These are phyloP conservation scores for Asarcornis scutulata DNA, from an alignment of 2,113 vertebrate genomes.

Conservation along the genomic window DNA sequence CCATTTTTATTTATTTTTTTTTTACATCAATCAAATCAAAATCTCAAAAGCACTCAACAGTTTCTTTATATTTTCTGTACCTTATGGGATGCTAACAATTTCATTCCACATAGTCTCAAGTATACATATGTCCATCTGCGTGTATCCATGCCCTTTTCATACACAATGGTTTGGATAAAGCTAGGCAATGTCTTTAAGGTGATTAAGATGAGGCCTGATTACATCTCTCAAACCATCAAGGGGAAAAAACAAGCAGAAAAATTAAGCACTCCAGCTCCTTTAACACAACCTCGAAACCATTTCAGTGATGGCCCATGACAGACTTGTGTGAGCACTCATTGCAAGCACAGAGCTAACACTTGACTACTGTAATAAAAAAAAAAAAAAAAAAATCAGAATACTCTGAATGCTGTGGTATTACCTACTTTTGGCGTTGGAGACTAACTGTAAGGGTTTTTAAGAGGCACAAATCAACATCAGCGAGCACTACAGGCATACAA, in stretches of 20 bases:
- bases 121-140: background rate
- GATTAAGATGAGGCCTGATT: background rate
- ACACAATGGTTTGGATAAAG: background rate
- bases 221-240: background rate
- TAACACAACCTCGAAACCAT: background rate
- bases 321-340: background rate
- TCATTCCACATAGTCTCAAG: background rate
- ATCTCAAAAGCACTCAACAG: background rate
- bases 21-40: background rate
- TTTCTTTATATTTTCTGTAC: background rate
- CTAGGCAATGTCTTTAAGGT: background rate
- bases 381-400: background rate
- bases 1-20: too few species aligned
- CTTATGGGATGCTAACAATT: background rate
- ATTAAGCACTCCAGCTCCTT: background rate
- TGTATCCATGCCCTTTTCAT: background rate
- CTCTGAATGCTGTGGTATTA: background rate
- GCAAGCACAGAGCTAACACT: background rate
- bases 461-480: background rate
- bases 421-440: background rate
- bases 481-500: background rate
- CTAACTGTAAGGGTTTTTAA: background rate
- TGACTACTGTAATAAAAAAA: background rate
- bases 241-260: background rate
- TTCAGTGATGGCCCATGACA: background rate